These are phyloP conservation scores for Ametastegia equiseti DNA, from an alignment of 2,888 invertebrate species.

Conservation along the genomic window DNA sequence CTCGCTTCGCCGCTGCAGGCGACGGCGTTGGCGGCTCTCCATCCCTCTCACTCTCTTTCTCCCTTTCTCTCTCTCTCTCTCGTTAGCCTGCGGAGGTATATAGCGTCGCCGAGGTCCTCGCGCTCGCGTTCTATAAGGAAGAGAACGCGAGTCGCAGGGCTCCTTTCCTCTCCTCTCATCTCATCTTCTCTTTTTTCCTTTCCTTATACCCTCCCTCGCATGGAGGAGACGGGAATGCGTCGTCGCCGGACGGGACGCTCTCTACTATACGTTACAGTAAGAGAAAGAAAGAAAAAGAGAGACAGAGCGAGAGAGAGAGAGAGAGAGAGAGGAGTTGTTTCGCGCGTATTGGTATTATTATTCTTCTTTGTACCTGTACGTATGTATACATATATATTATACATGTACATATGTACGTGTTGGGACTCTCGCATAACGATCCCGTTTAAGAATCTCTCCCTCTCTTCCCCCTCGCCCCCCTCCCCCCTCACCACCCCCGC, in stretches of 20 bases:
- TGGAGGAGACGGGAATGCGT: conserved; percentile 51
- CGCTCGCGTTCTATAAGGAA: too few species aligned
- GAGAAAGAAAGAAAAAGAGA: conserved; percentile 49
- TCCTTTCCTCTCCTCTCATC: neutral
- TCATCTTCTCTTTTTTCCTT: neutral
- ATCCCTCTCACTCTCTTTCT: neutral
- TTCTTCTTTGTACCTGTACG: neutral
- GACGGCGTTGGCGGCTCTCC: neutral
- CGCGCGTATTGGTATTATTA: conserved; percentile 2
- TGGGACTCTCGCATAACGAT: conserved; percentile 71
- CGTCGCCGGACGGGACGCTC: conserved; percentile 48
- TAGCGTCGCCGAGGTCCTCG: neutral
- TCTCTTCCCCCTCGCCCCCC: conserved; percentile 56
- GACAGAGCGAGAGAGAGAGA: conserved; percentile 34
- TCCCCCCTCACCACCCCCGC: conserved; percentile 55
- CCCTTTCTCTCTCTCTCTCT: neutral
- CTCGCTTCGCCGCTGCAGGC: neutral
- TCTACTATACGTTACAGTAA: too few species aligned
- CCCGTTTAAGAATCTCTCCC: conserved; percentile 71
- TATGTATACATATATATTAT: conserved; percentile 14
- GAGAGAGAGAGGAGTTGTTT: conserved; percentile 44
- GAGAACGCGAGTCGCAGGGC: too few species aligned
- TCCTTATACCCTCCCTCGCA: neutral
- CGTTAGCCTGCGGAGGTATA: too few species aligned
- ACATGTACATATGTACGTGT: neutral